Percentiles rank a stretch among this genome's conserved stretches.
Evolutionary conservation across 2,797 vertebrate genomes (phyloP).

Genomic region (Coilia nasus): DNA sequence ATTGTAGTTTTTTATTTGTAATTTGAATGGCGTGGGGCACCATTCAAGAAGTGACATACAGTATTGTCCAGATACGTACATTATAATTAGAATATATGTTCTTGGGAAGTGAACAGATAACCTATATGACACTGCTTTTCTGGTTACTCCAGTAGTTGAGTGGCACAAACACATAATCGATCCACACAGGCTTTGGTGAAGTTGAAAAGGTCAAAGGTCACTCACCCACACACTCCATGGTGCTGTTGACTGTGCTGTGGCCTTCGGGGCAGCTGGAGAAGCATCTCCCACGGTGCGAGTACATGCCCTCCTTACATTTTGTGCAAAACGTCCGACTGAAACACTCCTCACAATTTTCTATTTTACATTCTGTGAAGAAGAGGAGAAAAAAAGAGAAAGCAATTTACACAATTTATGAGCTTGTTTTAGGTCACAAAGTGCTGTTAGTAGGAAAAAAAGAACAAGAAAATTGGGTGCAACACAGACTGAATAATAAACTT

Average conservation of each 20-base stretch:
- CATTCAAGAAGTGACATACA: too few species aligned
- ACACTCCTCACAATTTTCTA: slow-evolving; percentile 97
- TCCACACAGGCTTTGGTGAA: not conserved
- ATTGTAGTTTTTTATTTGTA: too few species aligned
- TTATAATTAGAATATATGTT: too few species aligned
- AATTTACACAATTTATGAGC: not conserved
- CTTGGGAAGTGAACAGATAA: too few species aligned
- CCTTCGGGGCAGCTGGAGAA: slow-evolving; percentile 88
- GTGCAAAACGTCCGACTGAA: slow-evolving; percentile 99
- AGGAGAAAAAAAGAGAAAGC: slow-evolving; percentile 42
- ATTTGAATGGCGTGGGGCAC: too few species aligned
- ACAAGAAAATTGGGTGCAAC: too few species aligned
- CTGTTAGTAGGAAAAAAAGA: too few species aligned
- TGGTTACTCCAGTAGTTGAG: too few species aligned
- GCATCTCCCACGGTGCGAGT: slow-evolving; percentile 95
- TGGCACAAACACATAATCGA: not conserved
- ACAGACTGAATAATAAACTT: too few species aligned
- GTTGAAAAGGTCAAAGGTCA: slow-evolving; percentile 32
- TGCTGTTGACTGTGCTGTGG: slow-evolving; percentile 82
- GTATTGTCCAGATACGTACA: too few species aligned
- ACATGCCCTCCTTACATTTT: slow-evolving; percentile 96
- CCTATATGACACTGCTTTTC: too few species aligned
- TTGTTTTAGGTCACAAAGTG: too few species aligned
- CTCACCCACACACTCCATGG: slow-evolving; percentile 96
- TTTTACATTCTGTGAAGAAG: slow-evolving; percentile 89